Percentiles rank a stretch among this genome's conserved stretches.
These are phyloP conservation scores for Drosophila sechellia DNA, from an alignment of 1,140 invertebrate species.

Conservation along the genomic window DNA sequence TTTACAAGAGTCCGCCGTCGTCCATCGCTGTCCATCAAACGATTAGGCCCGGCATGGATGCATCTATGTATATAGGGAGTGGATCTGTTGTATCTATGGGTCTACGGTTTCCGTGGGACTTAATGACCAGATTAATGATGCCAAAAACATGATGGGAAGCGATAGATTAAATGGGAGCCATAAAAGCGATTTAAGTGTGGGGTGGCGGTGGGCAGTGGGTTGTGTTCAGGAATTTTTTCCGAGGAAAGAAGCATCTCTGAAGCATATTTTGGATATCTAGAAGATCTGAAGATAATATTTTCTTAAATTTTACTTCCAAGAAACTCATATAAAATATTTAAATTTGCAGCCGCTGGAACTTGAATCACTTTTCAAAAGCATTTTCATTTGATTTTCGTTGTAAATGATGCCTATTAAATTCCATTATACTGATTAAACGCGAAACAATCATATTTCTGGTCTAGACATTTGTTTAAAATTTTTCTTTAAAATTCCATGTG, in stretches of 20 bases:
- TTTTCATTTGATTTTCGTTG: too few relatives aligned
- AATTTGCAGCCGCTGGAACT: neutral
- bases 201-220: slow-evolving; percentile 6
- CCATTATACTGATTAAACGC: too few relatives aligned
- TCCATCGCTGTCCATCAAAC: slow-evolving; percentile 60
- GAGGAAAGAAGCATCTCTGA: slow-evolving; percentile 1
- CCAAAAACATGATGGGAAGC: slow-evolving; percentile 58
- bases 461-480: too few relatives aligned
- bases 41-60: slow-evolving; percentile 47
- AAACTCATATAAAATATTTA: slow-evolving; percentile 1
- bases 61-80: slow-evolving; percentile 12
- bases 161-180: slow-evolving; percentile 48
- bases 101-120: slow-evolving; percentile 32
- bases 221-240: neutral
- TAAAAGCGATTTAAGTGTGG: slow-evolving; percentile 37
- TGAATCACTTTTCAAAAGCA: neutral
- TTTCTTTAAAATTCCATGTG: too few relatives aligned
- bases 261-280: slow-evolving; percentile 16
- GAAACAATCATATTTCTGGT: too few relatives aligned
- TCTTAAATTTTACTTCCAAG: slow-evolving; percentile 3
- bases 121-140: slow-evolving; percentile 59
- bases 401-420: too few relatives aligned
- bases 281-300: slow-evolving; percentile 8
- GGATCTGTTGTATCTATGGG: slow-evolving; percentile 16
- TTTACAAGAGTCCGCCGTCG: slow-evolving; percentile 49